Base-by-base conservation (phyloP, 2,113 vertebrate species). In the Brienomyrus longianalis region DNA sequence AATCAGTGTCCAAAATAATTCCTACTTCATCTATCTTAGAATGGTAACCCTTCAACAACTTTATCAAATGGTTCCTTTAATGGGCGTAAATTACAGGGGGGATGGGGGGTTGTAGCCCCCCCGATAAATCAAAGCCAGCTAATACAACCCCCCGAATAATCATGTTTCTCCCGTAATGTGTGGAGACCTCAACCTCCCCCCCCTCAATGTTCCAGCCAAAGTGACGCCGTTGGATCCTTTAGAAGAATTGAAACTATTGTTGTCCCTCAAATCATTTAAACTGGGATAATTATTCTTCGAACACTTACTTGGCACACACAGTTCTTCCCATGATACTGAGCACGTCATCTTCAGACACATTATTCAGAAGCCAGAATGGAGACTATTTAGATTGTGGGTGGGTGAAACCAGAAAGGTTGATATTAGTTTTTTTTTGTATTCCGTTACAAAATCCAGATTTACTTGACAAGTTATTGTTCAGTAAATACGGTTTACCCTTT, bases 231-330 rank as follows among this genome's bases (percentile, higher is more conserved):
- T 31, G 31, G 31, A 31, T 31, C 23, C 59, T n/a, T 27, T 66
- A 66, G 10, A 11, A 66, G n/a, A 27, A 66, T 13, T 66, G 4
- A 66, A 66, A 39, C 15, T 77, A 77, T 17, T 17, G 70, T 39
- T 39, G 15, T 2, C 70, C 70, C 15, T 77, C 70, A 5, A 39
- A 43, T 80, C 43, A 80, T 70, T 70, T 70, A 70, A 31, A 70
- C 27, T 70, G 62, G 74, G 35, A 35, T 80, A 17, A 39, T 45
- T 84, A 51, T 31, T 88, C 19, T 56, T 19, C 66, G 23, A 27
- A 39, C 48, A 93, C 95, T 96, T 97, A 99, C 98, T 99, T 99
- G 94, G 97, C 97, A 96, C 98, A 99, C 27, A 99, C 97, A 88
- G 98, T 98, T 95, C 98, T 94, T 86, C 96, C 96, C 98, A 99